Conservation (phyloP, 2,113 vertebrate genomes). For the Peromyscus polionotus region DNA sequence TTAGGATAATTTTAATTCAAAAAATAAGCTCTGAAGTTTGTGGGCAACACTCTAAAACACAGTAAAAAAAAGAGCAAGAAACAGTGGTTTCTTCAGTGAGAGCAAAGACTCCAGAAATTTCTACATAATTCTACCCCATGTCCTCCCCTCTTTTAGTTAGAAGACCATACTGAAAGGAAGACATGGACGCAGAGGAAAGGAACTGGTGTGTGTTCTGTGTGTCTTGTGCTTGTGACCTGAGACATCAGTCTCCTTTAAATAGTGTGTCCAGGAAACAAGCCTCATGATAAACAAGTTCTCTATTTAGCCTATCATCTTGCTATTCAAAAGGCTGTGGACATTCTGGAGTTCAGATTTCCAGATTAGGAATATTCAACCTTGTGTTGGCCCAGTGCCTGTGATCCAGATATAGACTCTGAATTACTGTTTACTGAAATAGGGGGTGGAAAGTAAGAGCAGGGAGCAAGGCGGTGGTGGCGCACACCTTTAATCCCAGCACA, state of each 20-base stretch:
- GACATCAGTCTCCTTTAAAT: neutral
- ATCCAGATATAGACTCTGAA: neutral
- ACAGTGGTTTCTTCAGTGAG: neutral
- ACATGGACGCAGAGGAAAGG: neutral
- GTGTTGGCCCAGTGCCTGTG: neutral
- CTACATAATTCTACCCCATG: neutral
- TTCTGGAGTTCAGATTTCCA: neutral
- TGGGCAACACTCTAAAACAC: neutral
- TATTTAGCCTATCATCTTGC: neutral
- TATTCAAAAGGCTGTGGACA: neutral
- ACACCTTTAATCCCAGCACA: neutral
- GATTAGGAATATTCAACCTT: neutral
- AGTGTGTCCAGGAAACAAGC: neutral
- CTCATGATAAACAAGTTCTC: neutral
- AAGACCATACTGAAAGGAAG: neutral
- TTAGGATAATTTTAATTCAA: neutral
- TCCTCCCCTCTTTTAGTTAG: neutral
- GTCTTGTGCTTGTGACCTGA: neutral
- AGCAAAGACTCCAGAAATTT: neutral
- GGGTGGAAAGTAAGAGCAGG: neutral
- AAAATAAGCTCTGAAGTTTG: neutral
- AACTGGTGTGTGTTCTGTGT: neutral
- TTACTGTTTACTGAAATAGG: neutral
- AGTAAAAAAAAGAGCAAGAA: neutral
- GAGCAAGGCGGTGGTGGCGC: accelerated